Evolutionary conservation across 2,113 vertebrate genomes (phyloP).

Genomic region (Clarias magur): DNA sequence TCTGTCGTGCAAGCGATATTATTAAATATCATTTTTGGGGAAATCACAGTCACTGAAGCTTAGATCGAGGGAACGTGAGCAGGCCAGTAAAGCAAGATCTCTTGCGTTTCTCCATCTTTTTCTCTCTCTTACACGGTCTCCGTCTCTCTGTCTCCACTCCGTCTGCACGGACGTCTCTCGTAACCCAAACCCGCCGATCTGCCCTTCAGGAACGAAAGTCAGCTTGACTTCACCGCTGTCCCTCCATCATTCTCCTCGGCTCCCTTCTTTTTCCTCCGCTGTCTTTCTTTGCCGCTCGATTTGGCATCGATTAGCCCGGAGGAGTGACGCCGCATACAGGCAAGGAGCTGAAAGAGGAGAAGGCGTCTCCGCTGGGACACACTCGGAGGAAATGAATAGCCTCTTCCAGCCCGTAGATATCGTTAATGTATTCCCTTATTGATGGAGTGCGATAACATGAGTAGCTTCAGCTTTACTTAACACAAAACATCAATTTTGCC

Average conservation of each 20-base stretch:
- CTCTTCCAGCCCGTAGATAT: constrained; percentile 80
- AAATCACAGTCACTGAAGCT: not conserved
- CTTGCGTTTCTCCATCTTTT: not conserved
- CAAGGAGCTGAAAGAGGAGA: constrained; percentile 80
- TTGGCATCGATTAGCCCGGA: constrained; percentile 79
- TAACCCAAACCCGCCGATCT: not conserved
- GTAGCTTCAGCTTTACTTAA: constrained; percentile 86
- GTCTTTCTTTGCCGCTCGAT: constrained; percentile 66
- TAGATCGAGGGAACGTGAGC: not conserved
- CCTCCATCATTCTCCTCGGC: constrained; percentile 37
- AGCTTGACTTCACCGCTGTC: constrained; percentile 22
- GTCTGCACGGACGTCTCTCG: constrained; percentile 3
- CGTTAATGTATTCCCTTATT: constrained; percentile 84
- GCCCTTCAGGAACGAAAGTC: constrained; percentile 21
- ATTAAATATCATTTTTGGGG: not conserved
- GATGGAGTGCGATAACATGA: constrained; percentile 84
- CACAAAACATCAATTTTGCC: constrained; percentile 82
- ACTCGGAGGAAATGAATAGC: constrained; percentile 77
- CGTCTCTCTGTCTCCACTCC: not conserved
- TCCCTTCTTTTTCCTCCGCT: constrained; percentile 55
- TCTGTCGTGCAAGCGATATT: not conserved
- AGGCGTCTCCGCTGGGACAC: constrained; percentile 78
- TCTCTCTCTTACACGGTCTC: not conserved
- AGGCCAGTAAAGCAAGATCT: not conserved
- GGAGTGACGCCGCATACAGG: constrained; percentile 78